Percentiles rank a stretch among this genome's conserved stretches.
These are phyloP conservation scores for Myotis yumanensis DNA, from an alignment of 2,113 vertebrate species.

Conservation along the genomic window DNA sequence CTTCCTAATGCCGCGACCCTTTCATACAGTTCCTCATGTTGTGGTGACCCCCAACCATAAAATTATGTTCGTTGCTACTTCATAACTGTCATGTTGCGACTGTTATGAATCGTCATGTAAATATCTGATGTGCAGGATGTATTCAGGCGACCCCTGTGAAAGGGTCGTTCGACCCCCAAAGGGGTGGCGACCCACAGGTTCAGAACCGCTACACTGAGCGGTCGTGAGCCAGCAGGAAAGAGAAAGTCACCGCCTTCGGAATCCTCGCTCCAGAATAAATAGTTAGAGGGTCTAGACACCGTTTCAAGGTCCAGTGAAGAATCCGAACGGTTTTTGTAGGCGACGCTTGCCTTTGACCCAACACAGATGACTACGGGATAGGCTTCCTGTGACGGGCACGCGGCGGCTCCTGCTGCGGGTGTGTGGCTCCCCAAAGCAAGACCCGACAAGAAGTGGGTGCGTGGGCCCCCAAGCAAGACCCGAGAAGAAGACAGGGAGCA, in stretches of 20 bases:
- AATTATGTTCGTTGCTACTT: too few species aligned
- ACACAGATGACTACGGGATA: not conserved
- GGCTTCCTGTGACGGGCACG: not conserved
- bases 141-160: too few species aligned
- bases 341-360: not conserved
- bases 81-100: too few species aligned
- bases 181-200: too few species aligned
- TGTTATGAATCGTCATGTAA: too few species aligned
- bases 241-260: constrained; percentile 21
- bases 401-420: not conserved
- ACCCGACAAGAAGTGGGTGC: not conserved
- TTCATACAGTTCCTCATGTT: too few species aligned
- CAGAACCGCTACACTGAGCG: not conserved
- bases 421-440: not conserved
- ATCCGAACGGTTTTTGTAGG: not conserved
- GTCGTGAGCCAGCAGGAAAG: not conserved
- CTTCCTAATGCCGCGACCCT: too few species aligned
- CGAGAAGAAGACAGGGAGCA: not conserved
- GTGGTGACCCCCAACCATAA: too few species aligned
- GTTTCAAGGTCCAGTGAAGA: constrained; percentile 12
- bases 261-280: constrained; percentile 5
- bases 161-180: too few species aligned
- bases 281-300: not conserved
- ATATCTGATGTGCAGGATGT: too few species aligned
- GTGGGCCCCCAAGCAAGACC: not conserved